Evolutionary conservation across 1,140 invertebrate genomes (phyloP).

Genomic region (Drosophila simulans): DNA sequence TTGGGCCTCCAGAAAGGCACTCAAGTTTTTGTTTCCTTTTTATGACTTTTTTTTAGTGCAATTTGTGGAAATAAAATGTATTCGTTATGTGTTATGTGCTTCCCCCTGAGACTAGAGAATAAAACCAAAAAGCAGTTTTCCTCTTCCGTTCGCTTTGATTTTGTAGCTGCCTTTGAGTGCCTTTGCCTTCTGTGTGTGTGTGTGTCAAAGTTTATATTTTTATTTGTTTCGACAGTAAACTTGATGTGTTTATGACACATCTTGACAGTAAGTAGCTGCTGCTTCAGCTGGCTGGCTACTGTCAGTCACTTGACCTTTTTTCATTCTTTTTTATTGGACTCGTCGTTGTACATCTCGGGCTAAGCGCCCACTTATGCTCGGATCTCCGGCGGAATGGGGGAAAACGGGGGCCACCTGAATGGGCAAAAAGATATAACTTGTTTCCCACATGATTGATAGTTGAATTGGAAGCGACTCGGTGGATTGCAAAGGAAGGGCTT

Average conservation of each 20-base stretch:
- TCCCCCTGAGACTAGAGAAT: constrained; percentile 41
- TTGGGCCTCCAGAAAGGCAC: constrained; percentile 37
- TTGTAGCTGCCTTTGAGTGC: constrained; percentile 49
- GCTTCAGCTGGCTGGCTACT: constrained; percentile 48
- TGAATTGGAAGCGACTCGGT: constrained; percentile 24
- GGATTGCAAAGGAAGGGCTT: constrained; percentile 16
- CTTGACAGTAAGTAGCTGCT: constrained; percentile 80
- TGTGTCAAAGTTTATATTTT: constrained; percentile 82
- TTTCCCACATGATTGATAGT: constrained; percentile 55
- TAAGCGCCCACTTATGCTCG: constrained; percentile 63
- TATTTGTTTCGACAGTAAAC: constrained; percentile 82
- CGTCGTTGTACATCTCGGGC: constrained; percentile 34
- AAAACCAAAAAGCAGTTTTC: constrained; percentile 46
- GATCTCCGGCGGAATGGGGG: constrained; percentile 20
- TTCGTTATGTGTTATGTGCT: constrained; percentile 58
- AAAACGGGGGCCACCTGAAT: constrained; percentile 20
- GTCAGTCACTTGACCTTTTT: constrained; percentile 75
- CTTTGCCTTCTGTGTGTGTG: constrained; percentile 3
- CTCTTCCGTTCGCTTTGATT: constrained; percentile 63
- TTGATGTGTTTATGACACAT: constrained; percentile 82
- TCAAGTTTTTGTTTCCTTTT: constrained; percentile 44
- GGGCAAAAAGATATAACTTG: constrained; percentile 47
- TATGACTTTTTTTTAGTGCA: constrained; percentile 80
- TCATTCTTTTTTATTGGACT: constrained; percentile 48
- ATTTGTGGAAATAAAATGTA: constrained; percentile 79